A percentile compares a stretch with the other conserved stretches of the same genome.
Evolutionary conservation across 2,113 vertebrate species (phyloP).

Genomic region (Aplodontia rufa): DNA sequence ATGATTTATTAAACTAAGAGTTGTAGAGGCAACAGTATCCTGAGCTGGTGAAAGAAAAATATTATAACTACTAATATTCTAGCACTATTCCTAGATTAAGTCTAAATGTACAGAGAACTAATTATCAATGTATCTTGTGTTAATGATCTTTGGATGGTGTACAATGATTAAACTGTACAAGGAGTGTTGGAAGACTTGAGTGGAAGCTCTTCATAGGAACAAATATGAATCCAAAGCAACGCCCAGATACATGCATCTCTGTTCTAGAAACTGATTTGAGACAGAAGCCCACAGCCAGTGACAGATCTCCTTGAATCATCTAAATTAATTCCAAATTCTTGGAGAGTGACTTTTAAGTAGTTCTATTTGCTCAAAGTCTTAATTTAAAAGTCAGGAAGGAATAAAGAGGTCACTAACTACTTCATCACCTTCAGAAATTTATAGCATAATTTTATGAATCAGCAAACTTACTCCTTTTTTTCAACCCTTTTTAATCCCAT

Average conservation of each 20-base stretch:
- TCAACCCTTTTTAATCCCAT: background rate
- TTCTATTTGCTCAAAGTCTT: background rate
- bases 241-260: background rate
- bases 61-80: background rate
- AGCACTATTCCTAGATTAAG: background rate
- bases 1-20: background rate
- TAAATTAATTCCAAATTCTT: background rate
- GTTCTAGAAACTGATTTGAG: background rate
- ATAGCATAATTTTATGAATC: background rate
- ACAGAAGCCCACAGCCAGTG: background rate
- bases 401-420: background rate
- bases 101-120: background rate
- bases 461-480: background rate
- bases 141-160: background rate
- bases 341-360: background rate
- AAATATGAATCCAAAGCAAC: background rate
- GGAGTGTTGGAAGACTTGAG: background rate
- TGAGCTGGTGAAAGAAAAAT: accelerated
- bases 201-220: no score
- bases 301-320: background rate
- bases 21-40: accelerated
- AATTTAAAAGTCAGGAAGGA: background rate
- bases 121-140: background rate
- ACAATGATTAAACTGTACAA: background rate
- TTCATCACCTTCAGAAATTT: background rate